Evolutionary conservation across 2,797 vertebrate species (phyloP), one percentile per base, ranked within the genome.

Genomic region (Leptoclinus maculatus): DNA sequence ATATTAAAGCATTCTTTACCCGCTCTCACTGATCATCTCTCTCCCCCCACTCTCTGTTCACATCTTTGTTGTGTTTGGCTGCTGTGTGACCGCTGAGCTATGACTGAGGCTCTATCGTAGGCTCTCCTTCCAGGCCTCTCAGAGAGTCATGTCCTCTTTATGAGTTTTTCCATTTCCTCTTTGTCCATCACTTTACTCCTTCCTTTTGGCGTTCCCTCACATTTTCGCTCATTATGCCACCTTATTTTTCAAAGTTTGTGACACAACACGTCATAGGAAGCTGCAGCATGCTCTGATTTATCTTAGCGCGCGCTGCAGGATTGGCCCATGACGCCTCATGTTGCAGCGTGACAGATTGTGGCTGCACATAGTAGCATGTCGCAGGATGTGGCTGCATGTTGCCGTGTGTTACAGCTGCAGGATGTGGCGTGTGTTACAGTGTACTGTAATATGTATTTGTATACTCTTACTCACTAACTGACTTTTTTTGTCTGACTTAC

Each of bases 191-290:
- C 74, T 62, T 76, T n/a, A 39, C 45, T 45, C 54, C 34, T 36
- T 43, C 38, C 63, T 76, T 76, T 83, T 72, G 80, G 69, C 27
- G 45, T 25, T 25, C 57, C 54, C 58, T 88, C 77, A 65, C 73
- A 41, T 77, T 78, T 78, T 73, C 21, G 51, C 80, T 80, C 65
- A 60, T 73, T 71, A 74, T 54, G 56, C 53, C 10, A 7, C 23
- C 27, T 29, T 17, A 7, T 66, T 27, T 71, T 78, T 45, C 9
- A 45, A 54, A 49, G 9, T 17, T 49, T 59, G 39, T 41, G 45
- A 16, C 9, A 8, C 32, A 27, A 27, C 19, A 25, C 36, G 17
- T 60, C 16, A 5, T 2, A n/a, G 2, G 13, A 38, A 36, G 60
- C n/a, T 43, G 13, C 14, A 34, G 25, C 27, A 1, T 53, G 63